Percentiles rank a stretch among this genome's conserved stretches.
phyloP scores from a whole-genome alignment of 2,888 invertebrate genomes.

The Allygus modestus region DNA sequence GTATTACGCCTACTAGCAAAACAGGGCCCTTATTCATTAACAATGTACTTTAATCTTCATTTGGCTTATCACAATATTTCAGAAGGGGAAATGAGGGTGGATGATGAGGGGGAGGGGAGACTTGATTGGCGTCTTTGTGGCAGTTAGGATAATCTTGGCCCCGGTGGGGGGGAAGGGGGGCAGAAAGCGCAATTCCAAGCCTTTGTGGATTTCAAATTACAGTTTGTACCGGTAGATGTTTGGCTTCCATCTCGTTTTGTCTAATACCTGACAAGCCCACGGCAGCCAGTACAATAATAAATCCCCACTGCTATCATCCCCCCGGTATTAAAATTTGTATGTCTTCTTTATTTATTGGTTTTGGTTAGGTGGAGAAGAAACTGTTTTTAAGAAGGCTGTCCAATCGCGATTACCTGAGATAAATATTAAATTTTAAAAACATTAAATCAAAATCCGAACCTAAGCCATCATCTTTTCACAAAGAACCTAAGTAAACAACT shows the following conservation, averaged over 20 bases:
- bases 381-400: too few relatives aligned
- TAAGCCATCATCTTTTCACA: too few relatives aligned
- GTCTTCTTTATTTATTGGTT: too few relatives aligned
- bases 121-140: conserved; percentile 23
- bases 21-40: neutral
- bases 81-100: neutral
- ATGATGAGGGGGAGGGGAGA: neutral
- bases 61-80: conserved; percentile 8
- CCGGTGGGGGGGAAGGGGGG: neutral
- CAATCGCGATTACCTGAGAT: too few relatives aligned
- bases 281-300: neutral
- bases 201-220: conserved; percentile 41
- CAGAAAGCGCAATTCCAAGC: conserved; percentile 39
- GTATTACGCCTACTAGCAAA: too few relatives aligned
- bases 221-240: conserved; percentile 11
- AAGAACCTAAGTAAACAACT: too few relatives aligned
- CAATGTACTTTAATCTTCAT: neutral
- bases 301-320: too few relatives aligned
- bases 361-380: too few relatives aligned
- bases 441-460: too few relatives aligned
- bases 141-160: conserved; percentile 19
- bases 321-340: neutral
- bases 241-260: conserved; percentile 8
- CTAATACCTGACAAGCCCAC: neutral
- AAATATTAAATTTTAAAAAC: too few relatives aligned